Evolutionary conservation across 2,113 vertebrate genomes (phyloP).

Genomic region (Podocnemis expansa): DNA sequence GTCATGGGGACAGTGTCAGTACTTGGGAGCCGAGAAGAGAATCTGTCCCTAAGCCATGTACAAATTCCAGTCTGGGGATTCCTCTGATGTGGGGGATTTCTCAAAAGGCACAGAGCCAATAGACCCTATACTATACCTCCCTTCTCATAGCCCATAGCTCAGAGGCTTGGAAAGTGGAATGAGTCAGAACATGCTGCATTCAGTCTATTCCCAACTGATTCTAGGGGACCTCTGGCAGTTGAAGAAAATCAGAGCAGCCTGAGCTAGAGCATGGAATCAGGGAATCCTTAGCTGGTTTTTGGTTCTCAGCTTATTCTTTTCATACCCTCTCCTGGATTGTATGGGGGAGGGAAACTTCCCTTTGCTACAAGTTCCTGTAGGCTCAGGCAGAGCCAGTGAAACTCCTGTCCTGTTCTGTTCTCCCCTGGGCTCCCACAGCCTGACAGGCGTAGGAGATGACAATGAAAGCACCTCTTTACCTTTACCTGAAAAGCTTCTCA

Average conservation of each 20-base stretch:
- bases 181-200: neutral
- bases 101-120: neutral
- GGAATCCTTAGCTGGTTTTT: neutral
- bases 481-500: neutral
- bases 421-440: neutral
- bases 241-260: neutral
- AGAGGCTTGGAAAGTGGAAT: neutral
- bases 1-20: neutral
- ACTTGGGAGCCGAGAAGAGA: neutral
- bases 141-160: neutral
- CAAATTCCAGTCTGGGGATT: too few relatives aligned
- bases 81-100: neutral
- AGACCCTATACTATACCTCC: neutral
- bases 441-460: neutral
- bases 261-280: neutral
- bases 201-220: neutral
- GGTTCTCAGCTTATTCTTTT: neutral
- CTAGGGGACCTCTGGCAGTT: neutral
- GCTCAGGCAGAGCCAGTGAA: neutral
- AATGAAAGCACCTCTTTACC: neutral
- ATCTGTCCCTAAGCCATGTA: neutral
- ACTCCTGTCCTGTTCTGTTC: neutral
- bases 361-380: neutral
- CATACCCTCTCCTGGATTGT: neutral
- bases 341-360: neutral